Conservation (phyloP, 2,888 invertebrate species). For the Hyposoter dolosus region DNA sequence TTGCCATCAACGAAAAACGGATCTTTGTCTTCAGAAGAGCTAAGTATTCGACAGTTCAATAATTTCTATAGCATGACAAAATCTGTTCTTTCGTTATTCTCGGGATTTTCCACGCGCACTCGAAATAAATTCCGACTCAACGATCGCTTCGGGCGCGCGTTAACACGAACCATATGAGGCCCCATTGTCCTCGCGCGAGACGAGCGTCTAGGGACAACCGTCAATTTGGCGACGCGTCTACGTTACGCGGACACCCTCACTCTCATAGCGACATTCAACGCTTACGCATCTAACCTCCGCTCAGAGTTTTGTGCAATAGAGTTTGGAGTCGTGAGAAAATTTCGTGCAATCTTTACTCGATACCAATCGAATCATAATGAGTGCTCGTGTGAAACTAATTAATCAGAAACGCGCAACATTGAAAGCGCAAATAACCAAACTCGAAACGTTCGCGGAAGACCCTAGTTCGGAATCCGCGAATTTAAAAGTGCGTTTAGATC, state of each 20-base stretch:
- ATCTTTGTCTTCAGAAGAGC: constrained; percentile 1
- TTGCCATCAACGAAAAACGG: neutral
- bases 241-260: constrained; percentile 15
- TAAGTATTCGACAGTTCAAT: constrained; percentile 8
- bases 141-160: too few species aligned
- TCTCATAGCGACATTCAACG: constrained; percentile 13
- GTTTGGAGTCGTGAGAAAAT: constrained; percentile 1
- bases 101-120: too few species aligned
- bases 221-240: neutral
- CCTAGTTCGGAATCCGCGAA: constrained; percentile 29
- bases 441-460: constrained; percentile 51
- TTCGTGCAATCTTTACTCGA: constrained; percentile 7
- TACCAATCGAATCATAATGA: constrained; percentile 20
- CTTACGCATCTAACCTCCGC: neutral
- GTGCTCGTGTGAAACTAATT: constrained; percentile 48
- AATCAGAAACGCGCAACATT: constrained; percentile 50
- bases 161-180: too few species aligned
- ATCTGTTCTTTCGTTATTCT: too few species aligned
- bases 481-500: constrained; percentile 41
- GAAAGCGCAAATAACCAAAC: constrained; percentile 31
- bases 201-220: constrained; percentile 19
- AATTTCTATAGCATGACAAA: neutral
- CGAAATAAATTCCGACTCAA: too few species aligned
- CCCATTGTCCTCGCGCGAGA: constrained; percentile 25
- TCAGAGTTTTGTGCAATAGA: too few species aligned